phyloP scores from a whole-genome alignment of 2,113 vertebrate species.

The Malurus elegans region DNA sequence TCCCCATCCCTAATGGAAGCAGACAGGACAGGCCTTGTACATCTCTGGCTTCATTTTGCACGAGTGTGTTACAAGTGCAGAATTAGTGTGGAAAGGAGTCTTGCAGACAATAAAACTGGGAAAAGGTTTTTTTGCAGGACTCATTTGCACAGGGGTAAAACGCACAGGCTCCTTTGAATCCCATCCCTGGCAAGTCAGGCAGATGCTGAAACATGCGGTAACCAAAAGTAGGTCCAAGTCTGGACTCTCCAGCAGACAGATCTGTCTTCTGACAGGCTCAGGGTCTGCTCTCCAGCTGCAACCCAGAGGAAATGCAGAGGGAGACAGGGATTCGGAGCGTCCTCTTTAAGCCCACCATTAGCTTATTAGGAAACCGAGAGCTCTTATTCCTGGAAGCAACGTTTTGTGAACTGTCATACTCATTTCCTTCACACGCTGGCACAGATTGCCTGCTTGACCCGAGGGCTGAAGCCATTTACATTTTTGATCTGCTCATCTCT shows the following conservation, averaged over 20 bases:
- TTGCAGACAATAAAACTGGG: not conserved
- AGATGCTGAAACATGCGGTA: conserved; percentile 15
- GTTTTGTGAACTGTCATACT: conserved; percentile 58
- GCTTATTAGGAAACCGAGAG: not conserved
- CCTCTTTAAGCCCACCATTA: not conserved
- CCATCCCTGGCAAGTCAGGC: not conserved
- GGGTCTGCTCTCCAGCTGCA: conserved; percentile 26
- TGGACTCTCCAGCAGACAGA: not conserved
- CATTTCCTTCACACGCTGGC: conserved; percentile 47
- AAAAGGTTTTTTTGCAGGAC: not conserved
- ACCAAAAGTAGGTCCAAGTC: not conserved
- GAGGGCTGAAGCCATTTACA: conserved; percentile 58
- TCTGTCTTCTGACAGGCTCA: not conserved
- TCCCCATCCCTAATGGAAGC: conserved; percentile 36
- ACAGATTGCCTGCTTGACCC: conserved; percentile 60
- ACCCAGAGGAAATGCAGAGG: not conserved
- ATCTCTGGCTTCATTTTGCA: conserved; percentile 44
- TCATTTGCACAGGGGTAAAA: not conserved
- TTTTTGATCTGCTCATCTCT: conserved; percentile 60
- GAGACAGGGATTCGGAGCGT: not conserved
- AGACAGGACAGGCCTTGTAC: conserved; percentile 50
- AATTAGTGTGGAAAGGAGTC: conserved; percentile 9
- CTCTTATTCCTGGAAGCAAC: conserved; percentile 51
- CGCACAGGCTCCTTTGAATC: not conserved
- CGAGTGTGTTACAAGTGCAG: conserved; percentile 3